Percentiles rank a stretch among this genome's conserved stretches.
Evolutionary conservation across 1,140 invertebrate species (phyloP).

Genomic region (Pseudachorutes palmiensis): DNA sequence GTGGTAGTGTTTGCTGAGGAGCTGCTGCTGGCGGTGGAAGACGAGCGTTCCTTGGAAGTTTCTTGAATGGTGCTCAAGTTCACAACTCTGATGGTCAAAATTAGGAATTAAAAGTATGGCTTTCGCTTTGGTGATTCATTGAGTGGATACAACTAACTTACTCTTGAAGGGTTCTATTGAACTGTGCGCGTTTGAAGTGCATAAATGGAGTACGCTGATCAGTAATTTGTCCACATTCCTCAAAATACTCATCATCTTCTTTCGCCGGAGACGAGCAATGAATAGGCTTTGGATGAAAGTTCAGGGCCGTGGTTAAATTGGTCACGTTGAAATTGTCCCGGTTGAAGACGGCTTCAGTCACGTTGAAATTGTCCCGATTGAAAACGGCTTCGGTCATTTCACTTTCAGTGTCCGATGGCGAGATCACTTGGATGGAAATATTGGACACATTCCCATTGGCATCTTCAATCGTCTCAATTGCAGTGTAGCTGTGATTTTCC

Average conservation of each 20-base stretch:
- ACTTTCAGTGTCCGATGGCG: not conserved
- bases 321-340: slow-evolving; percentile 21
- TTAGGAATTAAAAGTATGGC: not conserved
- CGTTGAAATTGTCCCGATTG: not conserved
- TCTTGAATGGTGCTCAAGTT: slow-evolving; percentile 33
- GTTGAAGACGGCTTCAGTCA: slow-evolving; percentile 5
- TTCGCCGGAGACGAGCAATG: slow-evolving; percentile 17
- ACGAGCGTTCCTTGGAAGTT: slow-evolving; percentile 28
- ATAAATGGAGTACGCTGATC: not conserved
- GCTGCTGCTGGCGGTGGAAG: slow-evolving; percentile 23
- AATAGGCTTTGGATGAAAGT: slow-evolving; percentile 12
- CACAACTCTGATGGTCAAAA: slow-evolving; percentile 2
- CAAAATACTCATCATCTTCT: not conserved
- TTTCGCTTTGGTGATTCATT: too few relatives aligned
- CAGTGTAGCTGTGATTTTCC: not conserved
- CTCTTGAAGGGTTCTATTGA: slow-evolving; percentile 1
- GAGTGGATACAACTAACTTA: slow-evolving; percentile 6
- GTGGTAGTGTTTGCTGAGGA: slow-evolving; percentile 35
- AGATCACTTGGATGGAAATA: not conserved
- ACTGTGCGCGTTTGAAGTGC: not conserved
- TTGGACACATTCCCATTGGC: not conserved
- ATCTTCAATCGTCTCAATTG: not conserved
- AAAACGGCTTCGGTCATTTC: not conserved
- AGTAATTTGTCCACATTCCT: not conserved
- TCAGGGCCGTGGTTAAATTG: slow-evolving; percentile 26